These are phyloP conservation scores for Folsomia candida DNA, from an alignment of 2,888 invertebrate species.

Conservation along the genomic window DNA sequence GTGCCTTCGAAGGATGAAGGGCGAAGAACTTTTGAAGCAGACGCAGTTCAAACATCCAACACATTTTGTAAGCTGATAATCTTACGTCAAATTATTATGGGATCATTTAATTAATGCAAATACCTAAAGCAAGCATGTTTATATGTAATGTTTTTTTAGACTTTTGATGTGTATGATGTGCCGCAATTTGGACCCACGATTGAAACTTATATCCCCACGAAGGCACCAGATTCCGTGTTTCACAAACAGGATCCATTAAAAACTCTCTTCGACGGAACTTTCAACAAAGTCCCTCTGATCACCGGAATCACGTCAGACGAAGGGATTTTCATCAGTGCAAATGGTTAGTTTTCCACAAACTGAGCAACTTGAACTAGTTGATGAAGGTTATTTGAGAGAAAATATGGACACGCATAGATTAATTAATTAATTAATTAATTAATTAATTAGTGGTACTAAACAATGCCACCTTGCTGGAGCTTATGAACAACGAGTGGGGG, in stretches of 20 bases:
- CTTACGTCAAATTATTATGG: neutral
- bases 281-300: conserved; percentile 58
- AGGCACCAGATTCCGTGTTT: conserved; percentile 53
- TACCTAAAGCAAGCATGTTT: too few relatives aligned
- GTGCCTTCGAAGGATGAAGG: neutral
- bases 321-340: conserved; percentile 57
- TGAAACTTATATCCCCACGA: conserved; percentile 20
- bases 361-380: neutral
- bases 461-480: conserved; percentile 30
- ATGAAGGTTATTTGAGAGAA: neutral
- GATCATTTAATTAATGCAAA: neutral
- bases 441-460: conserved; percentile 38
- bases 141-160: neutral
- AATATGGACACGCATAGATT: too few relatives aligned
- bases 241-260: conserved; percentile 56
- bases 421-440: too few relatives aligned
- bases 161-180: neutral
- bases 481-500: conserved; percentile 46
- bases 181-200: conserved; percentile 28
- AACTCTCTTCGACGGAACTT: conserved; percentile 54
- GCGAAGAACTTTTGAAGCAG: neutral
- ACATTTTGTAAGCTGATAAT: neutral
- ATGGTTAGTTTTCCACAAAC: conserved; percentile 51
- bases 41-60: neutral
- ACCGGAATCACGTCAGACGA: conserved; percentile 57